These are phyloP conservation scores for Falco biarmicus DNA, from an alignment of 2,797 vertebrate genomes.

Conservation along the genomic window DNA sequence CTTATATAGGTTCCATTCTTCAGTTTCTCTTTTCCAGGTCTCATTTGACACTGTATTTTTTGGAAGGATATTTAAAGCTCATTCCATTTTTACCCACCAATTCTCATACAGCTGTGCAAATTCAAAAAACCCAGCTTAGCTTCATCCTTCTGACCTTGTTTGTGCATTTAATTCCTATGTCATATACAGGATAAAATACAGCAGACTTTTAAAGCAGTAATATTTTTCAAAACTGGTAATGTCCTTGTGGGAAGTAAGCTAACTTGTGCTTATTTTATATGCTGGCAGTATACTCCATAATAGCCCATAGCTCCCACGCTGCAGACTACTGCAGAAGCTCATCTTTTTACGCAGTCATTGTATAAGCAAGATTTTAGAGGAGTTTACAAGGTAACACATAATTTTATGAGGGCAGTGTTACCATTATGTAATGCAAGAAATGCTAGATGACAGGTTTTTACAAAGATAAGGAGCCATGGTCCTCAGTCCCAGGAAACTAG, in stretches of 20 bases:
- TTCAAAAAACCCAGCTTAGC: not conserved
- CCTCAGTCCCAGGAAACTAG: not conserved
- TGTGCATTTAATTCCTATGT: not conserved
- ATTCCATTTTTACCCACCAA: not conserved
- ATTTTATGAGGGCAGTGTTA: not conserved
- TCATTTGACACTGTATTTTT: not conserved
- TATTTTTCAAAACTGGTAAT: not conserved
- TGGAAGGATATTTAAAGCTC: not conserved
- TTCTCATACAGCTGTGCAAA: not conserved
- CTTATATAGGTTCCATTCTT: not conserved
- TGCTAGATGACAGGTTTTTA: not conserved
- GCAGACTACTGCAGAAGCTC: not conserved
- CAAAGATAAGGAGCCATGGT: not conserved
- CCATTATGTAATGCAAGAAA: not conserved
- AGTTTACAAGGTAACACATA: not conserved
- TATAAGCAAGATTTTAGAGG: not conserved
- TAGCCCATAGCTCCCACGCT: not conserved
- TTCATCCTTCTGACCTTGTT: not conserved
- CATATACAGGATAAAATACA: not conserved
- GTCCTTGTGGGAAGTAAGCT: not conserved
- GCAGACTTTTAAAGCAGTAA: not conserved
- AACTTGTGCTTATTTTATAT: not conserved
- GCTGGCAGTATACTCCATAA: not conserved
- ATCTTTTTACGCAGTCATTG: not conserved
- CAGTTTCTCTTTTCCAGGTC: not conserved